Conservation (phyloP, 1,140 invertebrate genomes). For the Ericerus pela region DNA sequence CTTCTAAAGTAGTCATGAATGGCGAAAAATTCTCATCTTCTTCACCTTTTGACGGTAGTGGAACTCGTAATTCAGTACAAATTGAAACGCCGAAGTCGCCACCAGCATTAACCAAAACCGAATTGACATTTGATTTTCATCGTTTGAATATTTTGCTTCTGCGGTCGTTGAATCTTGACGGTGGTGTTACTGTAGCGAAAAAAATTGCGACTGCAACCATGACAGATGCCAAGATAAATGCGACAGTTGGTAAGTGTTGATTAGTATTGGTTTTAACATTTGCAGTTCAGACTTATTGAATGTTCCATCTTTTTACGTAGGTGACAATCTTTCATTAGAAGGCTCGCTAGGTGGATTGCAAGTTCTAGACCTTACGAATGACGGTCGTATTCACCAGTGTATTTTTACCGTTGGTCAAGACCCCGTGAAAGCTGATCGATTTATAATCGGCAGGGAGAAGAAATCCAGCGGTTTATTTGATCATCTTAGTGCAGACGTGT, state of each 20-base stretch:
- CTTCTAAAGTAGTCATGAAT: no score
- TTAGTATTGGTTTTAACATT: not conserved
- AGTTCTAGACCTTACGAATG: constrained; percentile 73
- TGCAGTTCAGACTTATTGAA: no score
- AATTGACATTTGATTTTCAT: constrained; percentile 85
- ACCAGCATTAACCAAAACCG: constrained; percentile 37
- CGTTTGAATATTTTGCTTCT: constrained; percentile 74
- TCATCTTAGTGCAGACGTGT: constrained; percentile 32
- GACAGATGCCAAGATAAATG: constrained; percentile 75
- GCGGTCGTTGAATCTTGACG: constrained; percentile 56
- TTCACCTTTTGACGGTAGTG: not conserved
- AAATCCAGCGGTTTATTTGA: constrained; percentile 26
- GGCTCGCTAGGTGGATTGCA: constrained; percentile 83
- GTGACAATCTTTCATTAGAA: constrained; percentile 43
- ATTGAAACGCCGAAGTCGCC: constrained; percentile 11
- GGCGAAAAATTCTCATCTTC: not conserved
- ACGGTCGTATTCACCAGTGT: constrained; percentile 64
- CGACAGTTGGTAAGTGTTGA: constrained; percentile 49
- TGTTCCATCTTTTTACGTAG: no score
- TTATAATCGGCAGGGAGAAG: constrained; percentile 29
- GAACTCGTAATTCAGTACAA: not conserved
- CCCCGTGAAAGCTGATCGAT: constrained; percentile 37
- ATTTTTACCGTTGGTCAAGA: constrained; percentile 74
- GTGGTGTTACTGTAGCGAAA: constrained; percentile 45
- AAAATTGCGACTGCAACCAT: constrained; percentile 90